These are phyloP conservation scores for Halcyon badia DNA, from an alignment of 2,797 vertebrate species.

Conservation along the genomic window DNA sequence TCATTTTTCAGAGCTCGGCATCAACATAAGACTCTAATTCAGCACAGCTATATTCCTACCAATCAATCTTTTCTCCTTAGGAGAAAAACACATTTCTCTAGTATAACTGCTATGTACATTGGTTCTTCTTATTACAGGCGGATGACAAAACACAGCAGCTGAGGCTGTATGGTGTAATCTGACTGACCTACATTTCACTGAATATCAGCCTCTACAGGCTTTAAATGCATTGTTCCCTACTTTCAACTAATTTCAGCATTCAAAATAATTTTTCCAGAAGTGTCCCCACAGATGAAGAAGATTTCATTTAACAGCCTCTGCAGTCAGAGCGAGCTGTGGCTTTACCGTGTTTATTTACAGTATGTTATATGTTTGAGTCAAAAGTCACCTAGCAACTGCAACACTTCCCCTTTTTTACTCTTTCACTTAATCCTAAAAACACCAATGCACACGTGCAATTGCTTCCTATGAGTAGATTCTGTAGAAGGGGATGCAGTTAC, in stretches of 20 bases:
- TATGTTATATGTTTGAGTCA: not conserved
- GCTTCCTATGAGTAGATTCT: not conserved
- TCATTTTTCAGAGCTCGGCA: not conserved
- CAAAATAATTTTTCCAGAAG: not conserved
- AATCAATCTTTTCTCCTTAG: not conserved
- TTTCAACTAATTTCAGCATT: not conserved
- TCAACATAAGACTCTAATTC: not conserved
- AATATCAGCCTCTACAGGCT: not conserved
- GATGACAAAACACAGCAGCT: conserved; percentile 37
- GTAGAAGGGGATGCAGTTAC: not conserved
- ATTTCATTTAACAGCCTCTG: not conserved
- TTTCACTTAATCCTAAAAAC: not conserved
- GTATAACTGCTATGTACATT: not conserved
- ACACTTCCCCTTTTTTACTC: not conserved
- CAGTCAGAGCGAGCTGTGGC: not conserved
- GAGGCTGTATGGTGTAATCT: not conserved
- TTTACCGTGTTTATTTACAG: not conserved
- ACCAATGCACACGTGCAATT: rapidly evolving
- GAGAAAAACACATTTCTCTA: not conserved
- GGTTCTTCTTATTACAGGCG: not conserved
- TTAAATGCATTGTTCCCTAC: not conserved
- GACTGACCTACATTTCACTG: conserved; percentile 49
- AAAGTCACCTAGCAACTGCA: not conserved
- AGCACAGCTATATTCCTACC: not conserved
- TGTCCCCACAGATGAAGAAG: not conserved